Evolutionary conservation across 2,888 invertebrate genomes (phyloP).

Genomic region (Myathropa florea): DNA sequence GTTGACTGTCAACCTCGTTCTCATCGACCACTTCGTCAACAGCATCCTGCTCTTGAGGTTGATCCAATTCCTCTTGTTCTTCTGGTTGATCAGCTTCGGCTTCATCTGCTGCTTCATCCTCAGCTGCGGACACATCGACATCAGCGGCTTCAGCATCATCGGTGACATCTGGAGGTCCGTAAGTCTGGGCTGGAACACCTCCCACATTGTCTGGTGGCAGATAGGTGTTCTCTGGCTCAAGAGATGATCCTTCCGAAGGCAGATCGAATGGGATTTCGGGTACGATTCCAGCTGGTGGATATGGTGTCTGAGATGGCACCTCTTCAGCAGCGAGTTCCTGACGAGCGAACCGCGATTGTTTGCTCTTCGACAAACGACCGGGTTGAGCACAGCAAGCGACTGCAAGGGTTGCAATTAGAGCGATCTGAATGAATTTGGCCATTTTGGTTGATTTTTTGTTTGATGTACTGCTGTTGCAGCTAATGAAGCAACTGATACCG

Average conservation of each 20-base stretch:
- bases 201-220: conserved; percentile 72
- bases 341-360: conserved; percentile 11
- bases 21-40: conserved; percentile 39
- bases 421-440: conserved; percentile 47
- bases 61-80: conserved; percentile 17
- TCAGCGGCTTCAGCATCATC: neutral
- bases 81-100: conserved; percentile 34
- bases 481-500: conserved; percentile 46
- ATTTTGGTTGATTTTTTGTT: conserved; percentile 22
- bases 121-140: neutral
- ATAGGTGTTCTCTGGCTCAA: conserved; percentile 74
- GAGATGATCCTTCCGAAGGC: conserved; percentile 73
- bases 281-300: conserved; percentile 76
- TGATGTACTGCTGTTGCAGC: conserved; percentile 17
- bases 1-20: conserved; percentile 42
- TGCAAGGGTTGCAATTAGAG: conserved; percentile 7
- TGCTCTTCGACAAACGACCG: conserved; percentile 40
- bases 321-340: conserved; percentile 52
- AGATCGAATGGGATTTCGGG: conserved; percentile 77
- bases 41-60: conserved; percentile 20
- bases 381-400: conserved; percentile 31
- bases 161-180: conserved; percentile 74
- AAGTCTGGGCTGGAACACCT: conserved; percentile 73
- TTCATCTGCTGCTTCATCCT: neutral
- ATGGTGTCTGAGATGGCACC: conserved; percentile 72